Base-by-base conservation (phyloP, 2,888 invertebrate species). In the Campoletis raptor region DNA sequence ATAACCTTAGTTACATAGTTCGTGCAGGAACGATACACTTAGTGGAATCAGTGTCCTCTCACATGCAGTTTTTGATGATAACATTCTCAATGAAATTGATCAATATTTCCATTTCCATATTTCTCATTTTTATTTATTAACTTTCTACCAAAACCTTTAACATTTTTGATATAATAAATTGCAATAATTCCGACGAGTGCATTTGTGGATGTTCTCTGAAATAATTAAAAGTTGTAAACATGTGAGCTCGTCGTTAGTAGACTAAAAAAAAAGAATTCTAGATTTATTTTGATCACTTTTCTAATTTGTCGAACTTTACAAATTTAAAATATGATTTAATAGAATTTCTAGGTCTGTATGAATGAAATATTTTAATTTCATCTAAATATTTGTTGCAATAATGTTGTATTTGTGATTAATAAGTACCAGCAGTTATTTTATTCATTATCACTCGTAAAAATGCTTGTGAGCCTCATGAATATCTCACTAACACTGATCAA, bases 11-110 rank as follows among this genome's bases (percentile, higher is more conserved):
- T 66, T 69, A 52, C 36, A 12, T 72, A 64, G 70, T 21, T 45
- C 40, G 48, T 57, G 52, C 42, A 81, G 48, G 61, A 76, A 54
- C 66, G 54, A 57, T 77, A 77, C 45, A 76, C 82, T 85, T 67
- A 45, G 66, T 73, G 48, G 52, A 83, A 78, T 78, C 52, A 2
- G 24, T 21, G 48, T 12, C 30, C 61, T 9, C 18, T 42, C 36
- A 30, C 18, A 48, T 12, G 12, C 36, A 10, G 48, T 30, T 6
- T 40, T 8, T 8, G 21, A n/a, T 12, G 7, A 37, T 30, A 8
- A n/a, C 0, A 76, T 76, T 64, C 45, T 8, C 18, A n/a, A 37
- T 61, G 24, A 57, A 64, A 45, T 76, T 21, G 15, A 76, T 61
- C 9, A 2, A 42, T 30, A 18, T 70, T 70, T 52, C 8, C 10